phyloP scores from a whole-genome alignment of 1,140 invertebrate genomes.

The Atta texana region DNA sequence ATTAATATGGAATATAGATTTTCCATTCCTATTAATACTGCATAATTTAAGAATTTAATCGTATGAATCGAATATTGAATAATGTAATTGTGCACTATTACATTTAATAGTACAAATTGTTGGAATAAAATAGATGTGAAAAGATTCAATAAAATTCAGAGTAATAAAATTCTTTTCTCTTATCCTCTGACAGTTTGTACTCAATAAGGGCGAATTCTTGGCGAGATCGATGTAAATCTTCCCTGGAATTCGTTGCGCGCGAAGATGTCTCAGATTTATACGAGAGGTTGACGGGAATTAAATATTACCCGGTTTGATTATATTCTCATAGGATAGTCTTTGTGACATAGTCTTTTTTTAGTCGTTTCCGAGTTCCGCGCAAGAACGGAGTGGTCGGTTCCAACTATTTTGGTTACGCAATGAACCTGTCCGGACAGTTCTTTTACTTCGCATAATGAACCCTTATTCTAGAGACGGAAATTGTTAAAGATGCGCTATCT shows the following conservation, averaged over 20 bases:
- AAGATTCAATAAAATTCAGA: conserved; percentile 3
- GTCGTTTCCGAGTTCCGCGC: conserved; percentile 37
- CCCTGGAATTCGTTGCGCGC: conserved; percentile 39
- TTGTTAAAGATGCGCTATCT: conserved; percentile 60
- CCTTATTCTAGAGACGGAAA: conserved; percentile 22
- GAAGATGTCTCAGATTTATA: conserved; percentile 68
- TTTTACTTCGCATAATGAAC: conserved; percentile 65
- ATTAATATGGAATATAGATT: not conserved
- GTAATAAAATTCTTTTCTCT: conserved; percentile 66
- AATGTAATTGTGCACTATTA: not conserved
- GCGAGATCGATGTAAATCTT: conserved; percentile 67
- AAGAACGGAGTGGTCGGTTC: conserved; percentile 9
- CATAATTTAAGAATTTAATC: conserved; percentile 10
- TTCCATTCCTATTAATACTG: not conserved
- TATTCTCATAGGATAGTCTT: conserved; percentile 66
- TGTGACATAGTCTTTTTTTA: conserved; percentile 64
- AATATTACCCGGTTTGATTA: conserved; percentile 68
- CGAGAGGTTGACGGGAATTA: conserved; percentile 62
- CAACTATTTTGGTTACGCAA: conserved; percentile 64
- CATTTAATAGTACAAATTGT: conserved; percentile 9
- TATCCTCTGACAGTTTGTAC: conserved; percentile 48
- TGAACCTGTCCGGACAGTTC: conserved; percentile 55
- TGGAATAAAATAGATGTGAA: not conserved
- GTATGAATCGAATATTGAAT: not conserved
- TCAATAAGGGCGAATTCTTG: conserved; percentile 30